A percentile compares a stretch with the other conserved stretches of the same genome.
Conservation (phyloP, 2,797 vertebrate genomes). For the Borostomias antarcticus region DNA sequence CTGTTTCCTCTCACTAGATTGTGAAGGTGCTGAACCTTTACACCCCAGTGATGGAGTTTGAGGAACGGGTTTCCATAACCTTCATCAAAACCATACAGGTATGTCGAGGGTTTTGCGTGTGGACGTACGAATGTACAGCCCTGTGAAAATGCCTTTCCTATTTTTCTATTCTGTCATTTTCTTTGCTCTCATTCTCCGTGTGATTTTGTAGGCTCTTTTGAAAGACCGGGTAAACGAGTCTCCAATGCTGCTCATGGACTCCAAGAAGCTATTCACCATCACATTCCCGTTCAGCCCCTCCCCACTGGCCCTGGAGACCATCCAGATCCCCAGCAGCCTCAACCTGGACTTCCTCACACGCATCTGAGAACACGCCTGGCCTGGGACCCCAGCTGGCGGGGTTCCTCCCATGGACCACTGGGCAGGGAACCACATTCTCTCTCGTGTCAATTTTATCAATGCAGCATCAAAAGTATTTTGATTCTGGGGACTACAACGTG, state of each 20-base stretch:
- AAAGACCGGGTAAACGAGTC: constrained; percentile 89
- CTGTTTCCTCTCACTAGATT: constrained; percentile 75
- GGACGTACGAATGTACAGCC: background rate
- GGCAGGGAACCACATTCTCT: background rate
- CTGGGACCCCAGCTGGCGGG: constrained; percentile 10
- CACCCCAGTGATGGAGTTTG: constrained; percentile 94
- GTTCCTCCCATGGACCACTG: background rate
- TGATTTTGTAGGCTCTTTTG: constrained; percentile 79
- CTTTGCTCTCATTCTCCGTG: background rate
- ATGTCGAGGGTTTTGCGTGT: constrained; percentile 38
- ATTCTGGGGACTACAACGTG: constrained; percentile 99
- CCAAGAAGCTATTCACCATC: constrained; percentile 90
- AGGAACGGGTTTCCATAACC: constrained; percentile 86
- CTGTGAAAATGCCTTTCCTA: background rate
- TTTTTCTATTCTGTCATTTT: background rate
- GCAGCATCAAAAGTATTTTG: constrained; percentile 90
- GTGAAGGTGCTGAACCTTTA: constrained; percentile 93
- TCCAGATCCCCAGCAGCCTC: constrained; percentile 93
- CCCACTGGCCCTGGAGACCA: constrained; percentile 88
- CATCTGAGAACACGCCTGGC: constrained; percentile 71
- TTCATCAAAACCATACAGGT: constrained; percentile 91
- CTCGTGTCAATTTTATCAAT: background rate
- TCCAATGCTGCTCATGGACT: constrained; percentile 92
- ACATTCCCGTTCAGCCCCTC: constrained; percentile 90
- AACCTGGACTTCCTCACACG: constrained; percentile 89